Conservation (phyloP, 2,113 vertebrate species). For the Gallinago media region DNA sequence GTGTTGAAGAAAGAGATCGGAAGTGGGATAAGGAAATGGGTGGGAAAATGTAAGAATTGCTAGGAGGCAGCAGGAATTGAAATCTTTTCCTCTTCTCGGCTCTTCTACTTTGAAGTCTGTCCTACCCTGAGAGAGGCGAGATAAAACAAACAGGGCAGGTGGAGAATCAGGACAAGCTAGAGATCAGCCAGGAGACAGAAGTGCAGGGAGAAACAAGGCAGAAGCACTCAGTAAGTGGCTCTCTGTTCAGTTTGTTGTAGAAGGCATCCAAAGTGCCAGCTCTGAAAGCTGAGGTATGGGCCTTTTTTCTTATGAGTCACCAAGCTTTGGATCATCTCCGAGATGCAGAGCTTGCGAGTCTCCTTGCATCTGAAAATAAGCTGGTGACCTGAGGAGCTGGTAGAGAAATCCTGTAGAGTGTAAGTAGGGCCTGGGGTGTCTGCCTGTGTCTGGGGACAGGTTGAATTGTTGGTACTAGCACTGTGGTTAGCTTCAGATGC, state of each 20-base stretch:
- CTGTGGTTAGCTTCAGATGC: neutral
- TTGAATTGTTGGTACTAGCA: neutral
- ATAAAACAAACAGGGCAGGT: rapidly evolving
- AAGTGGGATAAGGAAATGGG: constrained; percentile 34
- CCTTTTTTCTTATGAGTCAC: neutral
- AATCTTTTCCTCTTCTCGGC: neutral
- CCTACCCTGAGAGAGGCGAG: neutral
- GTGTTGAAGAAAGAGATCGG: neutral
- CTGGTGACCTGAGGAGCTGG: neutral
- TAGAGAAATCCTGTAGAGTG: neutral
- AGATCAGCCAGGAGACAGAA: neutral
- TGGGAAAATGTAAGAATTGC: neutral
- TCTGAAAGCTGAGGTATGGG: neutral
- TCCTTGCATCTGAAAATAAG: neutral
- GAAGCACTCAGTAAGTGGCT: neutral
- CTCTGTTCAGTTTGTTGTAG: neutral
- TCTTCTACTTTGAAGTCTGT: constrained; percentile 24
- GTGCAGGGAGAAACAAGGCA: neutral
- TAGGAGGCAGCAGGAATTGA: neutral
- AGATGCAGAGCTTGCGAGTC: neutral
- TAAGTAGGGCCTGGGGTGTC: neutral
- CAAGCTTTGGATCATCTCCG: neutral
- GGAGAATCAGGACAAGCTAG: neutral
- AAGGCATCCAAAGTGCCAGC: neutral
- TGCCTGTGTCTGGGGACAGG: neutral